Base-by-base conservation (phyloP, 2,797 vertebrate genomes). In the Myiothlypis chrysogaster region DNA sequence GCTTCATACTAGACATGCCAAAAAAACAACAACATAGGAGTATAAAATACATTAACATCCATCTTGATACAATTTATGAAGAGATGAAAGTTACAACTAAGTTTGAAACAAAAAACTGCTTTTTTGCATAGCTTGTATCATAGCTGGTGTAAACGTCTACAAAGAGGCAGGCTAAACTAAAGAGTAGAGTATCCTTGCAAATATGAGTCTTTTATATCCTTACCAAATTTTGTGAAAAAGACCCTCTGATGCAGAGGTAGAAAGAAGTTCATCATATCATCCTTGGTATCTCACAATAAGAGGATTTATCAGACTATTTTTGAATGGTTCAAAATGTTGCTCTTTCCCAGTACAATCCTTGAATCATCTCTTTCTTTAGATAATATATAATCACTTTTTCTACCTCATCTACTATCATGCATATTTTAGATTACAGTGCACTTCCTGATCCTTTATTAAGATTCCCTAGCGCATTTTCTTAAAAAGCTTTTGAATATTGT, bases 1-100 rank as follows among this genome's bases (percentile, higher is more conserved):
- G 99, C 98, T 97, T 99, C 99, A 98, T 99, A 99, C 99, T 99
- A 97, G 52, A 97, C 21, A 90, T 12, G 20, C 11, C 75, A 64
- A 25, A 83, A 75, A 78, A 90, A 73, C 6, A 87, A 64, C 8
- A 68, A 81, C 4, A 86, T 4, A 22, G 9, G 8, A 56, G 71
- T 39, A 73, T 3, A 65, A 88, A 65, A 46, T 10, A 80, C 0
- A 3, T 61, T 56, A 63, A 39, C 32, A 70, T 9, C 64, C 4
- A 43, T 43, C 64, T 84, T 10, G 2, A n/a, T 20, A 75, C 7
- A 46, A 16, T 63, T 91, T 69, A 85, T 20, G 12, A 89, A 56
- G 28, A 70, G 8, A 83, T 50, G 20, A 89, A 59, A 87, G 35
- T 3, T 18, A 73, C 5, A 61, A 78, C 4, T 28, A 39, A n/a